Percentiles rank a stretch among this genome's conserved stretches.
Conservation (phyloP, 1,140 invertebrate species). For the Anagrus nilaparvatae region DNA sequence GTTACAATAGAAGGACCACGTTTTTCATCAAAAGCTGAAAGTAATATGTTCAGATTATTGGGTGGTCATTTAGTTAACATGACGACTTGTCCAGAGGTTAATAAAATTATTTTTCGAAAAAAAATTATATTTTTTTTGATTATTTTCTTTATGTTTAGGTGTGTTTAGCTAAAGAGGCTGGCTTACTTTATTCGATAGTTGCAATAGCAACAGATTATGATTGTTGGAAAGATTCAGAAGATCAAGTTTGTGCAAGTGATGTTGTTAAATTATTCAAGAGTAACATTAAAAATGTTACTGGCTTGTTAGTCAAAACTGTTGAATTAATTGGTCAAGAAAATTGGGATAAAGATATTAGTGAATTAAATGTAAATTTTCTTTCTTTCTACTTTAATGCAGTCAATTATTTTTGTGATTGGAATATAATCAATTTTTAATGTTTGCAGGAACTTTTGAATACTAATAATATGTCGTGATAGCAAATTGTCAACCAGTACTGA, state of each 20-base stretch:
- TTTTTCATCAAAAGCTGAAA: conserved; percentile 91
- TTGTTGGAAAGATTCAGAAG: conserved; percentile 77
- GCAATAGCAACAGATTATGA: conserved; percentile 97
- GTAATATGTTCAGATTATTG: conserved; percentile 75
- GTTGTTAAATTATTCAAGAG: conserved; percentile 61
- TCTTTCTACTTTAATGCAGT: no score
- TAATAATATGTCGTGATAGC: no score
- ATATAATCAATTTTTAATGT: no score
- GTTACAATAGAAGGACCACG: conserved; percentile 90
- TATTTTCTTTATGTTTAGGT: no score
- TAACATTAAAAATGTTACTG: conserved; percentile 62
- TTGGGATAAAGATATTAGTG: conserved; percentile 52
- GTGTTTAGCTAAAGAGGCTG: conserved; percentile 86
- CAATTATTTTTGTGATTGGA: no score
- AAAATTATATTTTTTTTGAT: no score
- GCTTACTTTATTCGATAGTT: conserved; percentile 81
- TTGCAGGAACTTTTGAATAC: no score
- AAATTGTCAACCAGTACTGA: no score
- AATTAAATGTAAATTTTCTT: conserved; percentile 37
- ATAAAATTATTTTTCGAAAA: no score
- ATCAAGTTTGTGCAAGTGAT: conserved; percentile 55
- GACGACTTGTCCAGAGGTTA: conserved; percentile 96
- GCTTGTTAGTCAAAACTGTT: conserved; percentile 54
- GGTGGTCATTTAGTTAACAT: conserved; percentile 91
- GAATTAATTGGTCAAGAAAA: conserved; percentile 53